Evolutionary conservation across 2,797 vertebrate genomes (phyloP).

Genomic region (Malacoctenus gilli): DNA sequence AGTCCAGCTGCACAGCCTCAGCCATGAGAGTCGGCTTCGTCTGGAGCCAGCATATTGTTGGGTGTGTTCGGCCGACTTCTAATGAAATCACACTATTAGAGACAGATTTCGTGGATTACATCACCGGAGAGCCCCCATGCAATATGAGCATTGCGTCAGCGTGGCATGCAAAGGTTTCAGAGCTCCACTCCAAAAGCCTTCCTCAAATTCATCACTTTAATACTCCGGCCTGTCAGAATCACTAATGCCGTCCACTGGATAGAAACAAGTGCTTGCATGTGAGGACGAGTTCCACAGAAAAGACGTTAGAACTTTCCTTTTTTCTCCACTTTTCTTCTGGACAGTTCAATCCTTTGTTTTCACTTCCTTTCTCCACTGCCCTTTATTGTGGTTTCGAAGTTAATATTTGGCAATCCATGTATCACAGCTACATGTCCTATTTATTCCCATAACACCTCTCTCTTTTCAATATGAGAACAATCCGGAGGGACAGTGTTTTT

Average conservation of each 20-base stretch:
- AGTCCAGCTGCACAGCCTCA: slow-evolving; percentile 22
- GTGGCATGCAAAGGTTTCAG: slow-evolving; percentile 35
- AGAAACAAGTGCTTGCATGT: slow-evolving; percentile 10
- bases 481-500: not conserved
- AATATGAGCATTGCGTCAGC: slow-evolving; percentile 56
- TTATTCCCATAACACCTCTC: not conserved
- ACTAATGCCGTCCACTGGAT: slow-evolving; percentile 1
- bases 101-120: slow-evolving; percentile 57
- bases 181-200: slow-evolving; percentile 38
- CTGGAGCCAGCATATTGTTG: slow-evolving; percentile 46
- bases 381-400: not conserved
- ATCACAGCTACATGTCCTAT: not conserved
- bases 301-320: no score
- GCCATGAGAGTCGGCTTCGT: slow-evolving; percentile 36
- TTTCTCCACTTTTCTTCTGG: no score
- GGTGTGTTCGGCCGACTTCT: slow-evolving; percentile 56
- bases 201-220: slow-evolving; percentile 22
- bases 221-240: slow-evolving; percentile 13
- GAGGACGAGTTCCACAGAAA: not conserved
- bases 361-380: no score
- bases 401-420: not conserved
- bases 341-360: no score
- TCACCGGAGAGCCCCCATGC: slow-evolving; percentile 48
- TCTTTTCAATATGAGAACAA: slow-evolving; percentile 4
- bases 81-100: slow-evolving; percentile 66